Base-by-base conservation (phyloP, 1,140 invertebrate genomes). In the Danaus melanippus region DNA sequence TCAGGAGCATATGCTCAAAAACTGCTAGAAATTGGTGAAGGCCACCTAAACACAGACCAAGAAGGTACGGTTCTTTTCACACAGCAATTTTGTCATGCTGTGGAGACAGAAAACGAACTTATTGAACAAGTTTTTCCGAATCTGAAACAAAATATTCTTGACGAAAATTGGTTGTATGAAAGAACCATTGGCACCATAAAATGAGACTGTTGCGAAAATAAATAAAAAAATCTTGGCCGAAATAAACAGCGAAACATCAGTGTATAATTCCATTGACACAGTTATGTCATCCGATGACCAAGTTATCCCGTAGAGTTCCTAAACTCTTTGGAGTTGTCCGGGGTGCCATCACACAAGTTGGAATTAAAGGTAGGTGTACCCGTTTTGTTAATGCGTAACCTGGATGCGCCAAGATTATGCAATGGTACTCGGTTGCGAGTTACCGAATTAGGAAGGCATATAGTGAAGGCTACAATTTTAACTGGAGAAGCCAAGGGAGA, bases 151-250 rank as follows among this genome's bases (percentile, higher is more conserved):
- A 54, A 70, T 59, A 62, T 70, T 50, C 12, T 46, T 56, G 54
- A 67, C 56, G 47, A 53, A 58, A 58, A 66, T 55, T 67, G 65
- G 65, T 63, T 67, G 48, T 67, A 62, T 66, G 66, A 67, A 64
- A 71, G 69, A 60, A 53, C 66, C 17, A 53, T 50, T 71, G 62
- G 62, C 66, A 60, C 69, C 66, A 58, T 69, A 52, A 62, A 71
- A 68, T 59, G 62, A 69, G 45, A 59, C 50, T n/a, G n/a, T 46
- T 59, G 56, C 51, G 44, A 61, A 64, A 59, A 64, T 71, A 59
- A 71, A 71, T 62, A 56, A 66, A 62, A 52, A 66, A 60, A 66
- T 70, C 48, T 58, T 67, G 53, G 56, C 10, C 48, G 54, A 64
- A 60, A 56, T 69, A 60, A 56, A 41, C 54, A 58, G 59, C 51